Percentiles rank a stretch among this genome's conserved stretches.
phyloP scores from a whole-genome alignment of 2,113 vertebrate species.

The mouse (Mus musculus) region DNA sequence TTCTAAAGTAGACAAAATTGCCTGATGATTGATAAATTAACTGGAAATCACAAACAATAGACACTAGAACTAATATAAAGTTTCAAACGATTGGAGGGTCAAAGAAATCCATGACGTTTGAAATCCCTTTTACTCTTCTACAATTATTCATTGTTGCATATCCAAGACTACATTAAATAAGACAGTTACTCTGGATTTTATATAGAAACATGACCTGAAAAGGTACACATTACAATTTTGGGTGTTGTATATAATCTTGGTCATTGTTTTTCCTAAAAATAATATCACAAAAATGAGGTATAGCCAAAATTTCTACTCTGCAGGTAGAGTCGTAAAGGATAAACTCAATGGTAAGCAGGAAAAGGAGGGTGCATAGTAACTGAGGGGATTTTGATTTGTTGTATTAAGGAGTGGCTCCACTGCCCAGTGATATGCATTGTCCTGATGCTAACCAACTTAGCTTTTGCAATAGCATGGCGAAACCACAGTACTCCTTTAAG shows the following conservation, averaged over 20 bases:
- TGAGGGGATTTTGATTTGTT: slow-evolving; percentile 45
- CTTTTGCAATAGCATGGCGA: neutral
- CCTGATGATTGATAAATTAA: neutral
- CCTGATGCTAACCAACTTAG: neutral
- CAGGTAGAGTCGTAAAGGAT: slow-evolving; percentile 5
- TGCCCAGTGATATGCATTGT: neutral
- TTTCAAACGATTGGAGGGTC: neutral
- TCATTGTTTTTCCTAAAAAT: slow-evolving; percentile 25
- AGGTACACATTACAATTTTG: neutral
- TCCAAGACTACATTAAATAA: neutral
- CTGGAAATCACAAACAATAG: neutral
- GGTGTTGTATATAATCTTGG: neutral
- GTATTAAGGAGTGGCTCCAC: neutral
- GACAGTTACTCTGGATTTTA: neutral
- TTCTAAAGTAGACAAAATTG: neutral
- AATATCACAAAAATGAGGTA: neutral
- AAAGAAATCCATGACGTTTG: neutral
- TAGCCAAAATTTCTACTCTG: neutral
- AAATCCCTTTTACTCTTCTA: neutral
- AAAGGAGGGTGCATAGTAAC: neutral
- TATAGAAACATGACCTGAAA: neutral
- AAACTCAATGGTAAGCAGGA: neutral
- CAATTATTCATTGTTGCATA: neutral
- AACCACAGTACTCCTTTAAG: neutral
- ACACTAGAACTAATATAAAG: neutral